Evolutionary conservation across 2,888 invertebrate species (phyloP).

Genomic region (Lycia hirtaria): DNA sequence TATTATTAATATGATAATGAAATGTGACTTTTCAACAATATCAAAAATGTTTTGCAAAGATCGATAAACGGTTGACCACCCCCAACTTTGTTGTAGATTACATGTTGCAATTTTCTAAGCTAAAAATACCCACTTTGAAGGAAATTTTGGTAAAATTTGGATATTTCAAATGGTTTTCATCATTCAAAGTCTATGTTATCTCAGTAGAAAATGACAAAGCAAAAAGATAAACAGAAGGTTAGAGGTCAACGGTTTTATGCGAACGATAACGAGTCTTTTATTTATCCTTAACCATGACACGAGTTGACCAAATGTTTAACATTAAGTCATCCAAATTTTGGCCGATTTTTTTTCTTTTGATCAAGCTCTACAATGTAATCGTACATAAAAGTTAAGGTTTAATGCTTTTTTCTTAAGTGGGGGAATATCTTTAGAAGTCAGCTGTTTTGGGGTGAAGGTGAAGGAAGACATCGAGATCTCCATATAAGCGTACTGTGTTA

Average conservation of each 20-base stretch:
- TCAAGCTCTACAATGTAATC: neutral
- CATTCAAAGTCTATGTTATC: conserved; percentile 12
- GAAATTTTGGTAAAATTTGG: neutral
- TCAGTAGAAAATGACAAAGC: conserved; percentile 22
- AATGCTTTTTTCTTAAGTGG: too few species aligned
- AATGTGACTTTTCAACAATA: conserved; percentile 1
- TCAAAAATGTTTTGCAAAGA: neutral
- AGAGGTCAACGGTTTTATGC: conserved; percentile 32
- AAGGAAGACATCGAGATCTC: too few species aligned
- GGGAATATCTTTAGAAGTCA: too few species aligned
- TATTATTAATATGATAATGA: conserved; percentile 8
- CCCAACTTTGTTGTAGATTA: neutral
- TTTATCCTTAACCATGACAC: conserved; percentile 35
- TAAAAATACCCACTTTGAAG: neutral
- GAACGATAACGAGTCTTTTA: conserved; percentile 9
- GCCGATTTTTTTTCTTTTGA: neutral
- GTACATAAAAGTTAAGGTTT: too few species aligned
- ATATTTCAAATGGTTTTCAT: conserved; percentile 9
- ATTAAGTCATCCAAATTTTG: neutral
- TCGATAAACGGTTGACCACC: neutral
- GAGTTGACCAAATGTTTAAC: conserved; percentile 19
- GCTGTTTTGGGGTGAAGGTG: too few species aligned
- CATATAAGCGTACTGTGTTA: too few species aligned
- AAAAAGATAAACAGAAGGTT: conserved; percentile 28
- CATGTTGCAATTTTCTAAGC: neutral